Conservation (phyloP, 2,797 vertebrate genomes). For the Sebastes ruberrimus region DNA sequence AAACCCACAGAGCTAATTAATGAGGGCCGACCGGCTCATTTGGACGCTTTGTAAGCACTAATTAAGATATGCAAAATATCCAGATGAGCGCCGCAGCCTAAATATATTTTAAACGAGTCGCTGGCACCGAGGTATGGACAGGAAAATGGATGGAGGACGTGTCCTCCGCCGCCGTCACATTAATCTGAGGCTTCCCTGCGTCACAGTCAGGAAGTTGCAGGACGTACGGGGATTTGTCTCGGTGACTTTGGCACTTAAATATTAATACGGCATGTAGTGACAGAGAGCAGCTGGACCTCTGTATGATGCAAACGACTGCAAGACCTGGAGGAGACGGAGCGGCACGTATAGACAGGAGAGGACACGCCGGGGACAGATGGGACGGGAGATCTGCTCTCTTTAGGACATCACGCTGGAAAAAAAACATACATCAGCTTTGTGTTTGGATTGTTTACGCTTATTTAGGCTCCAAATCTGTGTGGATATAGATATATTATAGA, state of each 20-base stretch:
- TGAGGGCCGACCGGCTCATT: constrained; percentile 39
- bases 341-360: neutral
- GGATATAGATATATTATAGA: too few species aligned
- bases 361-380: neutral
- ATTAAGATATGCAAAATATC: constrained; percentile 71
- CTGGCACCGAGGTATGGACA: neutral
- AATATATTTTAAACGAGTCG: constrained; percentile 19
- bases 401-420: too few species aligned
- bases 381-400: neutral
- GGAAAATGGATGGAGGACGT: constrained; percentile 16
- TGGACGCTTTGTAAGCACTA: constrained; percentile 65
- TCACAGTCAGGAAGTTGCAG: constrained; percentile 26
- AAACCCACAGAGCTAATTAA: constrained; percentile 54
- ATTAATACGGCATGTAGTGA: constrained; percentile 12
- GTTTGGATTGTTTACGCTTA: too few species aligned
- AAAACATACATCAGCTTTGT: too few species aligned
- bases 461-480: too few species aligned
- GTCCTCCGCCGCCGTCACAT: constrained; percentile 12
- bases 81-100: constrained; percentile 37
- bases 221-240: constrained; percentile 18
- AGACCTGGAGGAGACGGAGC: constrained; percentile 11
- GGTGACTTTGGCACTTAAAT: constrained; percentile 30
- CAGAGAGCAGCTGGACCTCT: constrained; percentile 27
- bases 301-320: constrained; percentile 38
- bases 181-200: constrained; percentile 14